A percentile compares a stretch with the other conserved stretches of the same genome.
Evolutionary conservation across 2,888 invertebrate species (phyloP).

Genomic region (Muscina levida): DNA sequence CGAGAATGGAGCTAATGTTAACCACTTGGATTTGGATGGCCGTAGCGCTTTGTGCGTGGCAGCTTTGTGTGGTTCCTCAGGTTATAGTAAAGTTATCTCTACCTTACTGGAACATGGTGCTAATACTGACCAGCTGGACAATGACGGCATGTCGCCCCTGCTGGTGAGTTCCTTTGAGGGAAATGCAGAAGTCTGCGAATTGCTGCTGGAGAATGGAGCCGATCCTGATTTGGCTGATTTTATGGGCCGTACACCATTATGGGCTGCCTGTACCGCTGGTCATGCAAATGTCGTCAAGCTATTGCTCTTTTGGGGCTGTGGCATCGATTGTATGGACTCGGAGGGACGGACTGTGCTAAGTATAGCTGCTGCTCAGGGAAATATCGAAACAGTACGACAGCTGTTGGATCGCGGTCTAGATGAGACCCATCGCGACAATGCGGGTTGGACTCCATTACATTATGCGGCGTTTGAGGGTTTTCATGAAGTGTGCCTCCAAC

Average conservation of each 20-base stretch:
- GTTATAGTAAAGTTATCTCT: constrained; percentile 85
- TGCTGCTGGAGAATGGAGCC: constrained; percentile 94
- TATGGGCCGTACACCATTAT: constrained; percentile 91
- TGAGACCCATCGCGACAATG: constrained; percentile 94
- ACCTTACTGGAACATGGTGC: constrained; percentile 90
- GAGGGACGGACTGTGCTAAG: constrained; percentile 95
- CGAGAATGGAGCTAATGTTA: constrained; percentile 89
- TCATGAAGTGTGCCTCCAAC: constrained; percentile 78
- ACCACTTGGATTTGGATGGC: constrained; percentile 93
- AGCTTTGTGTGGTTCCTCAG: constrained; percentile 90
- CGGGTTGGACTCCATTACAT: constrained; percentile 98
- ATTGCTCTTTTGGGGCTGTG: constrained; percentile 96
- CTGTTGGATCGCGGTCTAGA: constrained; percentile 92
- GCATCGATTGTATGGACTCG: constrained; percentile 95
- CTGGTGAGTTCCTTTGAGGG: constrained; percentile 95
- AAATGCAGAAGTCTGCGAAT: constrained; percentile 94
- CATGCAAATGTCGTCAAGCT: constrained; percentile 92
- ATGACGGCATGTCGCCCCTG: constrained; percentile 93
- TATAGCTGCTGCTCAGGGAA: constrained; percentile 91
- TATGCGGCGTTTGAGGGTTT: constrained; percentile 95
- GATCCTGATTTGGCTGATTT: constrained; percentile 93
- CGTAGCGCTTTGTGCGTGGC: constrained; percentile 94
- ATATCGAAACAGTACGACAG: constrained; percentile 93
- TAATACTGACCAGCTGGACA: constrained; percentile 89
- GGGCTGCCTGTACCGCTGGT: constrained; percentile 96